Conservation (phyloP, 2,797 vertebrate species). For the Notamacropus eugenii region DNA sequence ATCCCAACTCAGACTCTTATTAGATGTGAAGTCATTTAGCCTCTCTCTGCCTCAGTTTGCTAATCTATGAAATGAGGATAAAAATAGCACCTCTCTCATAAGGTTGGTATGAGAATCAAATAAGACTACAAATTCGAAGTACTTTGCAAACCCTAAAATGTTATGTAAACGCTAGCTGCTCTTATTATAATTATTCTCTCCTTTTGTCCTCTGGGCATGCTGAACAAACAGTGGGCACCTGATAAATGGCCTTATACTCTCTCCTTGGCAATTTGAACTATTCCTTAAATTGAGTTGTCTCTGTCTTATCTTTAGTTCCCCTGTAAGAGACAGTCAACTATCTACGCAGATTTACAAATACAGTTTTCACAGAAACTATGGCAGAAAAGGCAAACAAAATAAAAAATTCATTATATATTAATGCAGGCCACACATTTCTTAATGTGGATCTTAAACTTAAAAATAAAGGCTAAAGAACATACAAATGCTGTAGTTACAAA, state of each 20-base stretch:
- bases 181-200: not conserved
- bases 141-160: not conserved
- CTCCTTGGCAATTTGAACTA: not conserved
- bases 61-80: not conserved
- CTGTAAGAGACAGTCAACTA: slow-evolving; percentile 21
- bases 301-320: slow-evolving; percentile 20
- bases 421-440: slow-evolving; percentile 33
- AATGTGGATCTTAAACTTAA: slow-evolving; percentile 56
- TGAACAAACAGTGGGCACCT: slow-evolving; percentile 10
- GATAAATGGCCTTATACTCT: slow-evolving; percentile 20
- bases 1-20: not conserved
- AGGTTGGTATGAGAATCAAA: not conserved
- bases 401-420: slow-evolving; percentile 61
- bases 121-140: not conserved
- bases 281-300: slow-evolving; percentile 9
- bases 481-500: not conserved
- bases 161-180: not conserved
- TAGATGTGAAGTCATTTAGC: not conserved
- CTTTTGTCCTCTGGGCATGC: not conserved
- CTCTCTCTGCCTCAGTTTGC: not conserved
- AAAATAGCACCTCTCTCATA: not conserved
- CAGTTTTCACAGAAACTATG: slow-evolving; percentile 48
- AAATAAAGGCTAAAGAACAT: slow-evolving; percentile 33
- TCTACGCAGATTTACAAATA: slow-evolving; percentile 20
- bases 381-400: slow-evolving; percentile 57